Evolutionary conservation across 2,113 vertebrate species (phyloP).

Genomic region (Anhinga anhinga): DNA sequence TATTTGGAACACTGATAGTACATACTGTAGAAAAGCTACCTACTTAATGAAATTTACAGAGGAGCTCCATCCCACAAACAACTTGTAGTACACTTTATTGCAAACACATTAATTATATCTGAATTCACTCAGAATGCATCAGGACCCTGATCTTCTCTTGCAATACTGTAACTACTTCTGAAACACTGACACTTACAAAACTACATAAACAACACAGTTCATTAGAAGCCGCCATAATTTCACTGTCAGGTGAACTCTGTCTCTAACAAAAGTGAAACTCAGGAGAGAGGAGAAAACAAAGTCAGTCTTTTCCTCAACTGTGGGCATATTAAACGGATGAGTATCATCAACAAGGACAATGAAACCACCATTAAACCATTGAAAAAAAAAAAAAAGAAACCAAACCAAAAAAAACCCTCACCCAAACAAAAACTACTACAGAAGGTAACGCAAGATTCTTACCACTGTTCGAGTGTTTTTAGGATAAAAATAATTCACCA

Average conservation of each 20-base stretch:
- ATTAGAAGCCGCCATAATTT: too few relatives aligned
- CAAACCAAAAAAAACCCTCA: not conserved
- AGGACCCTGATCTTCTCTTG: not conserved
- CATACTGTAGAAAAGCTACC: not conserved
- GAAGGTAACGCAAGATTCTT: not conserved
- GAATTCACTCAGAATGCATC: not conserved
- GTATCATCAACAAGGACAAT: not conserved
- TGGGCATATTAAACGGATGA: accelerated
- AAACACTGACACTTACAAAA: not conserved
- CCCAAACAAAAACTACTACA: not conserved
- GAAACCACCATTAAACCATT: not conserved
- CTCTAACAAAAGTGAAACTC: not conserved
- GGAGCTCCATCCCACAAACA: not conserved
- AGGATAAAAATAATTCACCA: not conserved
- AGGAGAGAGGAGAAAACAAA: not conserved
- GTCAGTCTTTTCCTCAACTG: not conserved
- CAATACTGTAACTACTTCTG: not conserved
- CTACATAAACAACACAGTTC: not conserved
- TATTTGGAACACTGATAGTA: not conserved
- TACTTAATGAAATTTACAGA: not conserved
- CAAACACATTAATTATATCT: not conserved
- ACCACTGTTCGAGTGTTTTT: not conserved
- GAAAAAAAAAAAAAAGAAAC: not conserved
- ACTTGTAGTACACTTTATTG: not conserved
- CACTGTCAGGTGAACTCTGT: not conserved